These are phyloP conservation scores for Heterotilapia buettikoferi DNA, from an alignment of 2,113 vertebrate species.

Conservation along the genomic window DNA sequence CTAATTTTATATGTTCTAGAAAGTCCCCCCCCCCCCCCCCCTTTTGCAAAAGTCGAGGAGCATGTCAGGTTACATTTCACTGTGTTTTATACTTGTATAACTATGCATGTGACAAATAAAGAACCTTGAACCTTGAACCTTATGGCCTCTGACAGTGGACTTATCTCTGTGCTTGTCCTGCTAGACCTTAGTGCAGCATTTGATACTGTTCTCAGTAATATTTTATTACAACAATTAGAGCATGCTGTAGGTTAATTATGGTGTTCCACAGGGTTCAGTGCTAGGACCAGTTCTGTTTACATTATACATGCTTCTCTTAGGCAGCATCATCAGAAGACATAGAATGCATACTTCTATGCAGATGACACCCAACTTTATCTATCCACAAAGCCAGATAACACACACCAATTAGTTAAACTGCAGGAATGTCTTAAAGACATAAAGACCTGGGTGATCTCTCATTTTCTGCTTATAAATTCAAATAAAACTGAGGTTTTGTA, in stretches of 20 bases:
- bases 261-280: neutral
- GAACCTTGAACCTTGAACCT: no score
- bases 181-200: neutral
- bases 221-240: neutral
- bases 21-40: neutral
- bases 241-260: neutral
- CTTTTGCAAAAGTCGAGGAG: no score
- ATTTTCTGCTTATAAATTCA: neutral
- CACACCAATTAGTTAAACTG: neutral
- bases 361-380: neutral
- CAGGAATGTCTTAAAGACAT: neutral
- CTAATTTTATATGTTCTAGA: no score
- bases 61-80: no score
- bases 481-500: neutral
- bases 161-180: neutral
- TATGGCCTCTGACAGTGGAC: neutral
- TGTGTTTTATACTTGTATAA: no score
- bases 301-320: neutral
- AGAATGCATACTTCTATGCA: neutral
- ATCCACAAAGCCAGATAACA: accelerated
- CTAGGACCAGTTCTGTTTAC: neutral
- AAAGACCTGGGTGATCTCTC: accelerated
- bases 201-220: neutral
- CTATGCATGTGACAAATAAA: no score
- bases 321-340: neutral